Conservation (phyloP, 2,888 invertebrate species). For the Xylophagus ater region DNA sequence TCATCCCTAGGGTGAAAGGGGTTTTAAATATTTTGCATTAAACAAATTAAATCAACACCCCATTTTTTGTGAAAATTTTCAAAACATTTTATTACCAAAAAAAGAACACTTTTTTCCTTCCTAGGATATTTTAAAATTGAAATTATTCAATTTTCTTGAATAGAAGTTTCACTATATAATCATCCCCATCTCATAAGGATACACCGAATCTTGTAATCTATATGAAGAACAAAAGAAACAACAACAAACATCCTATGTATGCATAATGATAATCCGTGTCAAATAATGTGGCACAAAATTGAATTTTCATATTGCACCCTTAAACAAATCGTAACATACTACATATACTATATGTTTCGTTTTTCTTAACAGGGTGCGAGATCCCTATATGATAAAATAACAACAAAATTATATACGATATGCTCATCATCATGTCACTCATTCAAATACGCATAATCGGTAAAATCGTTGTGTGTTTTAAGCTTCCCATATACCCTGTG, state of each 20-base stretch:
- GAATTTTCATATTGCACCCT: slow-evolving; percentile 33
- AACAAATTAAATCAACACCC: slow-evolving; percentile 15
- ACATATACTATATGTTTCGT: no score
- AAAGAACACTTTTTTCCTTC: slow-evolving; percentile 5
- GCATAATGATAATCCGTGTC: slow-evolving; percentile 14
- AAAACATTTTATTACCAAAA: background rate
- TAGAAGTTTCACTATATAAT: no score
- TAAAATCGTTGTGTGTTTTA: slow-evolving; percentile 12
- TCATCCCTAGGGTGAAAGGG: slow-evolving; percentile 1
- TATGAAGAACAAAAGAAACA: slow-evolving; percentile 1
- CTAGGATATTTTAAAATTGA: slow-evolving; percentile 12
- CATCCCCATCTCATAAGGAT: no score
- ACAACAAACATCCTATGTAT: background rate
- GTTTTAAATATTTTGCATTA: slow-evolving; percentile 8
- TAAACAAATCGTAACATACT: slow-evolving; percentile 14
- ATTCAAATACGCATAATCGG: slow-evolving; percentile 17
- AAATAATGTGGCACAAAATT: slow-evolving; percentile 36
- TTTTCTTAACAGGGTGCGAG: no score
- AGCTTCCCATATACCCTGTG: slow-evolving; percentile 7
- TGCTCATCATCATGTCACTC: slow-evolving; percentile 14
- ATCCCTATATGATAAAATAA: no score
- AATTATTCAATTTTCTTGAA: slow-evolving; percentile 17
- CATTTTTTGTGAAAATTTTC: background rate
- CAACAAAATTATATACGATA: no score
- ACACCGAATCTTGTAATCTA: slow-evolving; percentile 1